A percentile compares a stretch with the other conserved stretches of the same genome.
Conservation (phyloP, 92 coral and sea anemone genomes). For the Micromussa lordhowensis region DNA sequence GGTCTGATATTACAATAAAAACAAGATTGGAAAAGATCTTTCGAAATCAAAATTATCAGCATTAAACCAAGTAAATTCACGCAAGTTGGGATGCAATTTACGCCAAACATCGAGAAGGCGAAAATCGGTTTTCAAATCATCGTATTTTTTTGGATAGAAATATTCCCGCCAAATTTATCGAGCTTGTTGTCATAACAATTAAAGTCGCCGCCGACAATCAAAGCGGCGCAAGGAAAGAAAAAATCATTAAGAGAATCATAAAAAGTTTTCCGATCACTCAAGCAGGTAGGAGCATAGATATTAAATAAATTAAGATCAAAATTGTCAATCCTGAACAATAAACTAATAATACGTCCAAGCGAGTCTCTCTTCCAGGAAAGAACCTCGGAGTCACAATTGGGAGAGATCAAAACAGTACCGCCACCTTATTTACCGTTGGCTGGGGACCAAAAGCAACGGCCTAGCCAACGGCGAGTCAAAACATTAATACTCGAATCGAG, state of each 20-base stretch:
- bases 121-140: not conserved
- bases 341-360: constrained; percentile 2
- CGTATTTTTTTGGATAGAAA: not conserved
- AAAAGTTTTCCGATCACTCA: constrained; percentile 27
- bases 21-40: not conserved
- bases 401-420: too few relatives aligned
- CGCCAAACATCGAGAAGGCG: constrained; percentile 42
- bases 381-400: not conserved
- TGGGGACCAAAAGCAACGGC: constrained; percentile 22
- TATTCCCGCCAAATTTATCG: constrained; percentile 39
- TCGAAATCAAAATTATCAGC: not conserved
- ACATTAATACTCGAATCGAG: not conserved
- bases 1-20: not conserved
- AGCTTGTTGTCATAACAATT: not conserved
- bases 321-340: not conserved
- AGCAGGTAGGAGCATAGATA: constrained; percentile 44
- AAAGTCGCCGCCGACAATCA: constrained; percentile 38
- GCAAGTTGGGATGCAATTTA: not conserved
- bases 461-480: not conserved
- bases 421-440: constrained; percentile 10
- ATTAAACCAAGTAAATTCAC: constrained; percentile 43
- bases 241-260: too few relatives aligned
- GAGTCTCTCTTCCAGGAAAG: not conserved
- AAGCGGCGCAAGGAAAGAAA: too few relatives aligned
- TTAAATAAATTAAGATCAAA: constrained; percentile 11